Evolutionary conservation across 1,140 invertebrate species (phyloP).

Genomic region (Magallana gigas): DNA sequence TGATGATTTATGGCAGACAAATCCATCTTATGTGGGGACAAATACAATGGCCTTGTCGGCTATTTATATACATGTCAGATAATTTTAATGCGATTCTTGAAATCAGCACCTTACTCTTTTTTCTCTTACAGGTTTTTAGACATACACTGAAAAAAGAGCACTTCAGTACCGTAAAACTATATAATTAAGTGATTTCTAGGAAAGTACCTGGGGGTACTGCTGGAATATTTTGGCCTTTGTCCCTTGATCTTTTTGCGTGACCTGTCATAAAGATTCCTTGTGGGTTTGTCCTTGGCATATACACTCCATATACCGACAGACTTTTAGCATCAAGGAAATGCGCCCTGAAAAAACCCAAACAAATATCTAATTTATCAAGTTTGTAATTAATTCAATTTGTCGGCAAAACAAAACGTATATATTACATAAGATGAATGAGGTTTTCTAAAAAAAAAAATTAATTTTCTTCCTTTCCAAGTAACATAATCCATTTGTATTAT

Average conservation of each 20-base stretch:
- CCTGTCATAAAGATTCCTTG: conserved; percentile 60
- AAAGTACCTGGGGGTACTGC: conserved; percentile 44
- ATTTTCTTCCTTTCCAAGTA: too few relatives aligned
- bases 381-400: too few relatives aligned
- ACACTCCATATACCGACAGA: conserved; percentile 60
- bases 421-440: too few relatives aligned
- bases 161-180: background rate
- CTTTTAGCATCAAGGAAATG: conserved; percentile 63
- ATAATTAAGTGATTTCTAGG: background rate
- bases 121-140: too few relatives aligned
- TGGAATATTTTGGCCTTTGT: conserved; percentile 38
- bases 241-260: conserved; percentile 39
- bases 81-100: too few relatives aligned
- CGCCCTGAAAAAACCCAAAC: conserved; percentile 44
- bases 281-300: conserved; percentile 65
- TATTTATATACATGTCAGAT: too few relatives aligned
- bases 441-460: too few relatives aligned
- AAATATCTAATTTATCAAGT: too few relatives aligned
- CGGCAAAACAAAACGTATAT: too few relatives aligned
- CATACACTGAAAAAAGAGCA: background rate
- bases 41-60: background rate
- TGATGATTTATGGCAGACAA: background rate
- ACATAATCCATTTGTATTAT: too few relatives aligned
- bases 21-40: background rate
- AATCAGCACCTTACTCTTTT: too few relatives aligned